These are phyloP conservation scores for Acleris cristana DNA, from an alignment of 2,888 invertebrate species.

Conservation along the genomic window DNA sequence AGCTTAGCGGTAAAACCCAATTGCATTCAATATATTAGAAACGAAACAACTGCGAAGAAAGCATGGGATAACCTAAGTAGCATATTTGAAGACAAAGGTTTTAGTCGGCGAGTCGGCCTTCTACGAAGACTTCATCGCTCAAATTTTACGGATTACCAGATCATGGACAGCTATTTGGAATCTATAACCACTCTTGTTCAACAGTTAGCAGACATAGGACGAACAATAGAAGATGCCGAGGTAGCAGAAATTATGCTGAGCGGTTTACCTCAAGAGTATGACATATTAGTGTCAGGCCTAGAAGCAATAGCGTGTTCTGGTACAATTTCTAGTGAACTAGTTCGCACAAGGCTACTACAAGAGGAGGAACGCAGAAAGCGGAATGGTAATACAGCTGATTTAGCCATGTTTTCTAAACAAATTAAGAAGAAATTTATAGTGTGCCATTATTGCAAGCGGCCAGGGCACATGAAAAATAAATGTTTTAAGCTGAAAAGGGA, in stretches of 20 bases:
- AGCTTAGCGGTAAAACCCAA: too few relatives aligned
- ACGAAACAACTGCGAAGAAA: too few relatives aligned
- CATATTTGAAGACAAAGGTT: too few relatives aligned
- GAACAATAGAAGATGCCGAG: too few relatives aligned
- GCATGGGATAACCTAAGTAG: too few relatives aligned
- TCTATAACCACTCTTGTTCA: too few relatives aligned
- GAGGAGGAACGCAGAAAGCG: slow-evolving; percentile 6
- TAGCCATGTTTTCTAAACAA: not conserved
- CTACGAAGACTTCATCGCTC: too few relatives aligned
- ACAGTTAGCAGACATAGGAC: too few relatives aligned
- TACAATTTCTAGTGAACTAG: not conserved
- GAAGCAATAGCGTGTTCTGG: not conserved
- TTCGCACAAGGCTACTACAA: slow-evolving; percentile 1
- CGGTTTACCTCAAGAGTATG: slow-evolving; percentile 15
- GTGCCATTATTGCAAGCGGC: not conserved
- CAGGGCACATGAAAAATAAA: not conserved
- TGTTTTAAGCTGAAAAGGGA: not conserved
- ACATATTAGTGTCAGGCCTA: slow-evolving; percentile 6
- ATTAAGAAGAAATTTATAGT: not conserved
- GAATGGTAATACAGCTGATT: not conserved
- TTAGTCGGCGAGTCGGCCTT: too few relatives aligned
- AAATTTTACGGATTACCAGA: too few relatives aligned
- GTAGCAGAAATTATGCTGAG: not conserved
- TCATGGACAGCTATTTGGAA: too few relatives aligned
- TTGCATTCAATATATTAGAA: too few relatives aligned